These are phyloP conservation scores for Natrix natrix DNA, from an alignment of 2,797 vertebrate genomes.

Conservation along the genomic window DNA sequence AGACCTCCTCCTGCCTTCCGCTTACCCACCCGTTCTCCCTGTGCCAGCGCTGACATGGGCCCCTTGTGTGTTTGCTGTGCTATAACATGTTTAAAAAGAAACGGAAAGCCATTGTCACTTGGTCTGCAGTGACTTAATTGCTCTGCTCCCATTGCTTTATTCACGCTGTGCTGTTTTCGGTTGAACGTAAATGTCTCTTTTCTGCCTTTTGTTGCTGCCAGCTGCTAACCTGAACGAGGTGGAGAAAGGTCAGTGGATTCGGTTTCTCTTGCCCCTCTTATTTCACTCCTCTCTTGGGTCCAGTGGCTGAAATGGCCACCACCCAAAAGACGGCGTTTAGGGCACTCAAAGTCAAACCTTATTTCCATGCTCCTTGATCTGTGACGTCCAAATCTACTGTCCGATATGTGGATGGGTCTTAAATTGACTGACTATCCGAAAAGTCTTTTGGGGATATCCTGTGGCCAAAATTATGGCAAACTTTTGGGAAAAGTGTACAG, in stretches of 20 bases:
- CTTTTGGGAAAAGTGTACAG: no score
- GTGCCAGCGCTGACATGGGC: slow-evolving; percentile 9
- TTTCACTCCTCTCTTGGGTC: slow-evolving; percentile 66
- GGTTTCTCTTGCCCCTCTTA: slow-evolving; percentile 59
- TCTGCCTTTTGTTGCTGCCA: slow-evolving; percentile 86
- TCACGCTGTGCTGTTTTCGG: slow-evolving; percentile 71
- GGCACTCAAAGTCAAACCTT: slow-evolving; percentile 45
- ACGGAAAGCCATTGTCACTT: slow-evolving; percentile 56
- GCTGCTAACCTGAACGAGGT: slow-evolving; percentile 99
- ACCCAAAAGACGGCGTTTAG: slow-evolving; percentile 43
- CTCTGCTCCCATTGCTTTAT: slow-evolving; percentile 70
- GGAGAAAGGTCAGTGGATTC: slow-evolving; percentile 97
- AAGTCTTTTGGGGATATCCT: background rate
- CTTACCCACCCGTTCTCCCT: slow-evolving; percentile 25
- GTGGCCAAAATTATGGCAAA: no score
- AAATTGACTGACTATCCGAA: background rate
- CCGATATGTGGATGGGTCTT: slow-evolving; percentile 6
- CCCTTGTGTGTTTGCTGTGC: slow-evolving; percentile 60
- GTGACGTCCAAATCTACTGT: background rate
- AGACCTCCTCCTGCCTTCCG: slow-evolving; percentile 14
- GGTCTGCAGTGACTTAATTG: slow-evolving; percentile 55
- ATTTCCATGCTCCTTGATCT: slow-evolving; percentile 29
- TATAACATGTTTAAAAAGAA: slow-evolving; percentile 56
- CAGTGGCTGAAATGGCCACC: slow-evolving; percentile 46
- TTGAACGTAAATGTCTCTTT: slow-evolving; percentile 81